Evolutionary conservation across 2,113 vertebrate species (phyloP).

Genomic region (Albula glossodonta): DNA sequence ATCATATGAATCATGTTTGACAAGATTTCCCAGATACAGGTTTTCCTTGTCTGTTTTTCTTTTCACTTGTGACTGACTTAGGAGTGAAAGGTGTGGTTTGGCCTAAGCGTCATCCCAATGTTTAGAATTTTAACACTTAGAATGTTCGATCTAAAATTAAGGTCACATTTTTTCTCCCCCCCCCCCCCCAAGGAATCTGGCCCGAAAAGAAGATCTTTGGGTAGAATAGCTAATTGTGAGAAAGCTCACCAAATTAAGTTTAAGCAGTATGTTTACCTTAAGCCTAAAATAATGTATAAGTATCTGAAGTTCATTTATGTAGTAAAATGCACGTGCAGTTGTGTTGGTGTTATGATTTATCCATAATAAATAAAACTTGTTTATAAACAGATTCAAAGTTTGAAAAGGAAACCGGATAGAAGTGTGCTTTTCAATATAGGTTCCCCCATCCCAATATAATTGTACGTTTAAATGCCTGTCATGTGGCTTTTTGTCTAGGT

Average conservation of each 20-base stretch:
- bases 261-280: neutral
- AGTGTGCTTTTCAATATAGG: neutral
- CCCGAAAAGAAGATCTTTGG: neutral
- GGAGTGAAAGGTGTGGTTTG: neutral
- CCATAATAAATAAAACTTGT: too few species aligned
- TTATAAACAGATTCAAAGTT: neutral
- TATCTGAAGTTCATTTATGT: neutral
- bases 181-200: too few species aligned
- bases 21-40: neutral
- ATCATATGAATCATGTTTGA: neutral
- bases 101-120: neutral
- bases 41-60: neutral
- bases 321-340: neutral
- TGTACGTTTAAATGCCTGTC: too few species aligned
- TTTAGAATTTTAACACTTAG: neutral
- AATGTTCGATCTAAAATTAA: too few species aligned
- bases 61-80: neutral
- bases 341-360: too few species aligned
- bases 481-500: too few species aligned
- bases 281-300: neutral
- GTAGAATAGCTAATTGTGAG: neutral
- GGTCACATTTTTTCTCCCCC: too few species aligned
- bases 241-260: neutral
- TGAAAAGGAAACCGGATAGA: neutral
- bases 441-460: too few species aligned